Evolutionary conservation across 2,797 vertebrate genomes (phyloP).

Genomic region (Tachyglossus aculeatus): DNA sequence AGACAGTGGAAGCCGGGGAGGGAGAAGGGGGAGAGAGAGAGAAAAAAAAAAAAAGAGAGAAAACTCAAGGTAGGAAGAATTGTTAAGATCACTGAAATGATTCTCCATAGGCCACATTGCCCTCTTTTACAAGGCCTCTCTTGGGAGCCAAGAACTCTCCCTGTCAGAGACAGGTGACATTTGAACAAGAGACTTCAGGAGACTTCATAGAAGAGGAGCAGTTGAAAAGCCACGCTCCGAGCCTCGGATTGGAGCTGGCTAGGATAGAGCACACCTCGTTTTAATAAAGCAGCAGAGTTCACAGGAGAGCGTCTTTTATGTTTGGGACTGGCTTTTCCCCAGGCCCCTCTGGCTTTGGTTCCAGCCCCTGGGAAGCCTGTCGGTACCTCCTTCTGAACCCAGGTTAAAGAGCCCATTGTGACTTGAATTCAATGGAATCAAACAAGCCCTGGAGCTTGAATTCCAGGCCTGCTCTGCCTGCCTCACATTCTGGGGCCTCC

Average conservation of each 20-base stretch:
- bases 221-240: not conserved
- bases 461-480: no score
- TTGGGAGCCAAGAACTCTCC: not conserved
- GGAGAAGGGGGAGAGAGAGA: not conserved
- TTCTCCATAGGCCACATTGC: not conserved
- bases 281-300: not conserved
- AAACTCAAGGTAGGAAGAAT: not conserved
- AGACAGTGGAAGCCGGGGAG: not conserved
- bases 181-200: not conserved
- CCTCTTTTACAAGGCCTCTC: not conserved
- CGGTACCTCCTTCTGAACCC: not conserved
- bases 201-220: not conserved
- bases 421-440: not conserved
- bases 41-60: not conserved
- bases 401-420: not conserved
- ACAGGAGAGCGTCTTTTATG: not conserved
- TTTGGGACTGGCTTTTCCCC: not conserved
- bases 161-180: not conserved
- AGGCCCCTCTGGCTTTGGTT: not conserved
- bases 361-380: not conserved
- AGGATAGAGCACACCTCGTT: not conserved
- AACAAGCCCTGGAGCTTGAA: not conserved
- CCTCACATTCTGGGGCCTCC: no score
- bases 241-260: not conserved
- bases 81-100: not conserved